Percentiles rank a stretch among this genome's conserved stretches.
phyloP scores from a whole-genome alignment of 2,797 vertebrate genomes.

The Pipistrellus nathusii region DNA sequence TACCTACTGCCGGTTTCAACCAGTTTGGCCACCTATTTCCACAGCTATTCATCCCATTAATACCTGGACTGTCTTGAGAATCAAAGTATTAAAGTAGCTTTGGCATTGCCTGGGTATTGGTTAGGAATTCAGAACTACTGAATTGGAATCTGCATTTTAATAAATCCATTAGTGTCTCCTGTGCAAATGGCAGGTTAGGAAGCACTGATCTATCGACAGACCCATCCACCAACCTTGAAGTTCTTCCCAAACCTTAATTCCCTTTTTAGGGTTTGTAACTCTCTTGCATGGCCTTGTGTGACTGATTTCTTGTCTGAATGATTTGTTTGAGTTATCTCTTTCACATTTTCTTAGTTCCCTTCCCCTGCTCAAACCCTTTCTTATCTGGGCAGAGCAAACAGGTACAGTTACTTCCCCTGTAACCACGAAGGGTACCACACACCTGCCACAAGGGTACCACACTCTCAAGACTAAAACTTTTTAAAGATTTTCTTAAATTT shows the following conservation, averaged over 20 bases:
- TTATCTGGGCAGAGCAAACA: background rate
- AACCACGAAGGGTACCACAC: fast-evolving
- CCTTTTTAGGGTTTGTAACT: background rate
- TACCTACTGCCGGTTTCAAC: background rate
- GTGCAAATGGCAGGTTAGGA: background rate
- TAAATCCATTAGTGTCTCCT: background rate
- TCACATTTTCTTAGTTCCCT: background rate
- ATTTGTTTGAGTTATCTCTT: background rate
- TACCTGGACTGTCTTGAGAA: fast-evolving
- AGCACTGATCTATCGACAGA: background rate
- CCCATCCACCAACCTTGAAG: background rate
- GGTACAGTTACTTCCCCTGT: background rate
- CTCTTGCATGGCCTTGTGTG: background rate
- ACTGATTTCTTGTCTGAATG: background rate
- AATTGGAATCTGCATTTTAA: background rate
- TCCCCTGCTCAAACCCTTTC: background rate
- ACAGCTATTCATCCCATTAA: too few relatives aligned
- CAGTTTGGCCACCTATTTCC: background rate
- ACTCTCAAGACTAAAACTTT: background rate
- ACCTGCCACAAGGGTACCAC: background rate
- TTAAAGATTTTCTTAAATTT: background rate
- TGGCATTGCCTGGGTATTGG: background rate
- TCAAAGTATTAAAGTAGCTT: background rate
- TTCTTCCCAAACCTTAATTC: background rate
- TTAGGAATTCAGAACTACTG: background rate